Evolutionary conservation across 2,888 invertebrate genomes (phyloP), one percentile per base, ranked within the genome.

Genomic region (Melanargia galathea): DNA sequence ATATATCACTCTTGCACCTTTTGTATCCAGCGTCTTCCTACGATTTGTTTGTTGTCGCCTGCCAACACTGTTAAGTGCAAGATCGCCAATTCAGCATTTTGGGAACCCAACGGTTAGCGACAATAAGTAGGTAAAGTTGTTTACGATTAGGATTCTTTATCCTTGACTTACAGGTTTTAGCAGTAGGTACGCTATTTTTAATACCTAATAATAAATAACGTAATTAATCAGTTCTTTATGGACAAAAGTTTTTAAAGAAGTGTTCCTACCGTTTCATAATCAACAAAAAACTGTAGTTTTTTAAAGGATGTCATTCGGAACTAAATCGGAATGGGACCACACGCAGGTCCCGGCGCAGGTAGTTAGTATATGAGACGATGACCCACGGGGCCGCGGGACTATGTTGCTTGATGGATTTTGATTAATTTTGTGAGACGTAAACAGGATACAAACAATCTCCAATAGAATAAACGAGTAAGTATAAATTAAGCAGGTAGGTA

Each of bases 231-330:
- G 16, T 40, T 8, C 16, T 18, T 10, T 18, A 22, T 46, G 20
- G 20, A 63, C 52, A 63, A 40, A 54, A 13, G 54, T 63, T 49
- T 64, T 45, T 60, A 60, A 24, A 45, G 20, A 52, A 35, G 20
- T 35, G 33, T 10, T 16, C 30, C 0, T 33, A 4, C 26, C 38
- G 6, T 46, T 57, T 46, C 20, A 30, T 35, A n/a, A 58, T 46
- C 48, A 58, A 57, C n/a, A 46, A 58, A 58, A 57, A 46, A 58
- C 52, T 8, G 6, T 6, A 6, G 20, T n/a, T 48, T 48, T 46
- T 58, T 58, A 58, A 48, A 30, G 35, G 48, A n/a, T 58, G 58
- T 58, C 58, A 58, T 58, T 58, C 48, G 48, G 58, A 58, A 58
- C 46, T 58, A 58, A 46, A n/a, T 20, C 46, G 58, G 48, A 24